These are phyloP conservation scores for Polypedilum pembai DNA, from an alignment of 1,140 invertebrate genomes.

Conservation along the genomic window DNA sequence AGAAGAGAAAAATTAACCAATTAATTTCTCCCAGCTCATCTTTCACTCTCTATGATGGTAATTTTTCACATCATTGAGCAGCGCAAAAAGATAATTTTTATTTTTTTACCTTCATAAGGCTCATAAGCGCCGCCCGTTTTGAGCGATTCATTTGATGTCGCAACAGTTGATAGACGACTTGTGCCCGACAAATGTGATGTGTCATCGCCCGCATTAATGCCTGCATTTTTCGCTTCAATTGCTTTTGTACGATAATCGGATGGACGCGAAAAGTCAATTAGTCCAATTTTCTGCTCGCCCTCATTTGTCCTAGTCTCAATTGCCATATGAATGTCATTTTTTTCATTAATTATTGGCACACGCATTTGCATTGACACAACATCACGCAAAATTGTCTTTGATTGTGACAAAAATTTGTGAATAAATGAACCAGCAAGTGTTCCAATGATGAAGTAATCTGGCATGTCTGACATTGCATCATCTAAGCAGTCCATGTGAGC, in stretches of 20 bases:
- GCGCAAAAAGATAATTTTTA: not conserved
- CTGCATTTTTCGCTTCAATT: slow-evolving; percentile 41
- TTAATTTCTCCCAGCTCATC: not conserved
- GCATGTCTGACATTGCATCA: slow-evolving; percentile 52
- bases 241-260: slow-evolving; percentile 44
- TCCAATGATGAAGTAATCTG: slow-evolving; percentile 55
- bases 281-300: slow-evolving; percentile 34
- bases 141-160: slow-evolving; percentile 34
- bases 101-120: not conserved
- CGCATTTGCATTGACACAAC: slow-evolving; percentile 43
- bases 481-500: slow-evolving; percentile 43
- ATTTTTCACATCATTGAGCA: slow-evolving; percentile 38
- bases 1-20: slow-evolving; percentile 22
- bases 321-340: slow-evolving; percentile 1
- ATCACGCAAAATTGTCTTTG: slow-evolving; percentile 30
- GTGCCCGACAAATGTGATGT: slow-evolving; percentile 32
- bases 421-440: slow-evolving; percentile 51
- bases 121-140: not conserved
- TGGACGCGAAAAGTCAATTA: slow-evolving; percentile 42
- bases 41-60: slow-evolving; percentile 35
- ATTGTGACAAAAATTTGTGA: slow-evolving; percentile 40
- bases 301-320: not conserved
- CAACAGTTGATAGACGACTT: slow-evolving; percentile 31
- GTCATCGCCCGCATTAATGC: slow-evolving; percentile 31
- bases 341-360: slow-evolving; percentile 36